These are phyloP conservation scores for Drosophila pruinosa DNA, from an alignment of 1,140 invertebrate species.

Conservation along the genomic window DNA sequence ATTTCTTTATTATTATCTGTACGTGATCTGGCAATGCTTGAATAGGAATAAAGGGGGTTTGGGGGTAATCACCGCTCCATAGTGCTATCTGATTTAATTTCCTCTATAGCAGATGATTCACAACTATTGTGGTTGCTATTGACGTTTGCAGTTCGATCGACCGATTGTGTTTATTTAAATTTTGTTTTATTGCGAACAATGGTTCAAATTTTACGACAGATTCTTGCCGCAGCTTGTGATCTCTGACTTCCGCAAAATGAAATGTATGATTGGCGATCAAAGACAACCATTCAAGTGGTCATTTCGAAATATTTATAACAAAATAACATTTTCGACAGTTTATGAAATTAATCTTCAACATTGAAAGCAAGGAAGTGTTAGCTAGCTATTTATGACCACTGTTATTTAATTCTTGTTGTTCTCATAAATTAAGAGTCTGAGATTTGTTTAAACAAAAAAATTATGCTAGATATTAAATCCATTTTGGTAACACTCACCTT, in stretches of 20 bases:
- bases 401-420: not conserved
- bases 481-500: not conserved
- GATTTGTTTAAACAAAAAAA: not conserved
- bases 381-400: not conserved
- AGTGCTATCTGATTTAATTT: slow-evolving; percentile 33
- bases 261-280: not conserved
- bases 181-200: slow-evolving; percentile 15
- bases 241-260: slow-evolving; percentile 50
- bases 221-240: slow-evolving; percentile 27
- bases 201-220: slow-evolving; percentile 47
- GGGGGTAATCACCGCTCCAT: slow-evolving; percentile 44
- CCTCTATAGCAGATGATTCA: slow-evolving; percentile 55
- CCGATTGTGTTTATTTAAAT: slow-evolving; percentile 15
- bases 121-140: slow-evolving; percentile 4
- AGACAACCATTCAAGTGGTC: not conserved
- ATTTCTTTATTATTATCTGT: slow-evolving; percentile 44
- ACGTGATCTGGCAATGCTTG: slow-evolving; percentile 48
- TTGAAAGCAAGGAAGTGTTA: not conserved
- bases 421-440: not conserved
- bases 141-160: slow-evolving; percentile 7
- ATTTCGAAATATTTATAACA: not conserved
- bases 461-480: not conserved
- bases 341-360: not conserved
- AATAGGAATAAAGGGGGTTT: not conserved
- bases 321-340: not conserved